Base-by-base conservation (phyloP, 2,888 invertebrate genomes). In the Sclerodermus sp. region DNA sequence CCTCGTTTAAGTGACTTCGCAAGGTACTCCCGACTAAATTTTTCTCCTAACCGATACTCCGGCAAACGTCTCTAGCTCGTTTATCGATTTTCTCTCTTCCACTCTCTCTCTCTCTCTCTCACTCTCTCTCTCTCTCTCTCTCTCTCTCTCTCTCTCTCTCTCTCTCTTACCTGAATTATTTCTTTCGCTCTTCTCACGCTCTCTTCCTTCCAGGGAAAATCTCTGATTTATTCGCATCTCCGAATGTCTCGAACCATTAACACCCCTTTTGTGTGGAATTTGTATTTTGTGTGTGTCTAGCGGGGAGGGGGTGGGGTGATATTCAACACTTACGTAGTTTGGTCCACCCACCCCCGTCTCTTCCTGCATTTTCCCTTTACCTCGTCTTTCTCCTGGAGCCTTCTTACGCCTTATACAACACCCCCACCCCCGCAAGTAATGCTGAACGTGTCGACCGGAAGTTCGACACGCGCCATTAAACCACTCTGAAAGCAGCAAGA, bases 381-480 rank as follows among this genome's bases (percentile, higher is more conserved):
- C 14, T n/a, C 18, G 34, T 3, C 32, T 15, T 5, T 4, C 30
- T 31, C 30, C 31, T 8, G n/a, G n/a, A 41, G 17, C 42, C 39
- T 37, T 47, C 49, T 17, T 49, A 50, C 51, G 51, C 47, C 56
- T 23, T 23, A 8, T 3, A 23, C 3, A 8, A 23, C 8, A 3
- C 23, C 23, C 8, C 23, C 23, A 23, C 57, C 45, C 50, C 41
- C 53, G 49, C 54, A 57, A 62, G 58, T 54, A 52, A 52, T 56
- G 55, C 57, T 57, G 55, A 59, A 56, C 60, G 64, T 56, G 51
- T 57, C 59, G 60, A 52, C 68, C 73, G 76, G 74, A 75, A 67
- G 70, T 62, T 58, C 57, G 67, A 64, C 67, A 73, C 76, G 74
- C 76, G 71, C 76, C 76, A 77, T 76, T 75, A 74, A 76, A 70